Evolutionary conservation across 2,888 invertebrate genomes (phyloP), one percentile per base, ranked within the genome.

Genomic region (Therioaphis trifolii): DNA sequence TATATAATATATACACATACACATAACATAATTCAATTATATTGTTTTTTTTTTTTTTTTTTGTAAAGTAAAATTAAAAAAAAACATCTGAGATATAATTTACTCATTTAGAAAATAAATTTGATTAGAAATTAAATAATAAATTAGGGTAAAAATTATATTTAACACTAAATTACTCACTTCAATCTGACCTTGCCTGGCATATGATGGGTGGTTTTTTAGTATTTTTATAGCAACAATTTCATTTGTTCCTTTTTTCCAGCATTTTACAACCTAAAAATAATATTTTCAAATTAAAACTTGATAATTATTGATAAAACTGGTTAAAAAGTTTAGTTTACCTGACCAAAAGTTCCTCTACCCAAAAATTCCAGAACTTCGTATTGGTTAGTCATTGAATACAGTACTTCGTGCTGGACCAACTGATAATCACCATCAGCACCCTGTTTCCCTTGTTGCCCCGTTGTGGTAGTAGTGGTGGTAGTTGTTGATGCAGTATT

Each of bases 241-340:
- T 90, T 99, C 99, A 89, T 98, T 99, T 88, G 99, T 99, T 89
- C 99, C 99, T 89, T 99, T 98, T 91, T 99, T 99, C 99, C 99
- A 99, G 90, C 99, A 99, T 91, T 99, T 99, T 89, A 99, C 99
- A 88, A 99, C 99, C 92, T 96, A 93, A 18, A 87, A 87, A 21
- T 66, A 43, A 68, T 78, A 84, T 58, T 21, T 43, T 49, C n/a
- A 80, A 24, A 52, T 46, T 1, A n/a, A n/a, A n/a, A n/a, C 35
- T 52, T 21, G 18, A 3, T 66, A 14, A 12, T 35, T 35, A 35
- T 3, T 27, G 29, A 2, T 18, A 21, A 21, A 49, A 1, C 21
- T 27, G 4, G 0, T 27, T 15, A 15, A 58, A 40, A 40, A 71
- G 12, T 35, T 24, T 2, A 27, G 18, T 87, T 87, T 87, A 91